phyloP scores from a whole-genome alignment of 2,113 vertebrate genomes.

The Melanerpes formicivorus region DNA sequence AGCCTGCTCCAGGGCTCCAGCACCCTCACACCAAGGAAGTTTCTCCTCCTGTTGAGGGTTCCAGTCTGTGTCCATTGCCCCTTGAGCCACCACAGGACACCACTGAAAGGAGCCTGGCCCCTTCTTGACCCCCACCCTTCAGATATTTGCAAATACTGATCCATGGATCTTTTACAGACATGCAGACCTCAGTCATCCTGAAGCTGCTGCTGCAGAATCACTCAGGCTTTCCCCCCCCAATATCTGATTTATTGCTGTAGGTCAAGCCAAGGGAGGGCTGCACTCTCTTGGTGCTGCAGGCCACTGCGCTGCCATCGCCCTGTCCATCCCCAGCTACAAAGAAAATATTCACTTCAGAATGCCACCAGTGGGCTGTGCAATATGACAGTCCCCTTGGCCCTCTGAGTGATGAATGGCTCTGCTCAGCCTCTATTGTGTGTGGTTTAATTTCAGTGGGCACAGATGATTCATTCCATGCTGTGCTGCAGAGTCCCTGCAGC shows the following conservation, averaged over 20 bases:
- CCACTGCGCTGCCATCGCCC: background rate
- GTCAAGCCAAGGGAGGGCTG: background rate
- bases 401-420: constrained; percentile 39
- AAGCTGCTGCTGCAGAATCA: background rate
- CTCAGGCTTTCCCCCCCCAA: accelerated
- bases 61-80: no score
- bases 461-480: constrained; percentile 8
- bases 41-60: no score
- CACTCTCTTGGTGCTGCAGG: background rate
- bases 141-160: no score
- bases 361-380: background rate
- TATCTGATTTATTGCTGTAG: background rate
- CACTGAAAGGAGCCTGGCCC: no score
- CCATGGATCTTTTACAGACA: no score
- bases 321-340: background rate
- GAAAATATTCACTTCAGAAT: constrained; percentile 12
- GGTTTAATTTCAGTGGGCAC: constrained; percentile 51
- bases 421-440: constrained; percentile 24
- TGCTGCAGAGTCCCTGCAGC: constrained; percentile 30
- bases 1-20: no score
- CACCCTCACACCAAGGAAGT: no score
- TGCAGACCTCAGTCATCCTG: no score
- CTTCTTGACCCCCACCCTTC: no score
- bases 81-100: no score
- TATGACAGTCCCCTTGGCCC: constrained; percentile 34